phyloP scores from a whole-genome alignment of 2,797 vertebrate species.

The Steatocranus sp. region DNA sequence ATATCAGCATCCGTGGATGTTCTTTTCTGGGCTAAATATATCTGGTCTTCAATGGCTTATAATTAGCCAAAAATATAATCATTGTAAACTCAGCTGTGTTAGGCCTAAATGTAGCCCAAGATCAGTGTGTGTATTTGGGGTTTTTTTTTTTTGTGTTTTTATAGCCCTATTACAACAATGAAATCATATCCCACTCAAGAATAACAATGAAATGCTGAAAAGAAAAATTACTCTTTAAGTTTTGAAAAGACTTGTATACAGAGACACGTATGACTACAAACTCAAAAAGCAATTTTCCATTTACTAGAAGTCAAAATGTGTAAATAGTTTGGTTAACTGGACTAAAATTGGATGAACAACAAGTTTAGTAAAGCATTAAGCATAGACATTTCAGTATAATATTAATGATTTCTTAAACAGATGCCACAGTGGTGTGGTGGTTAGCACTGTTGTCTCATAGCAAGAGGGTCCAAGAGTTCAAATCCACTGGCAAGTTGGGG shows the following conservation, averaged over 20 bases:
- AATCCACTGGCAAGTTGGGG: not conserved
- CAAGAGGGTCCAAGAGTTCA: not conserved
- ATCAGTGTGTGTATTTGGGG: not conserved
- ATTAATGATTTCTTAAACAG: not conserved
- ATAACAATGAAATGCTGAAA: not conserved
- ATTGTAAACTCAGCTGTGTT: not conserved
- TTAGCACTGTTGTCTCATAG: not conserved
- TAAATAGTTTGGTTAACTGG: not conserved
- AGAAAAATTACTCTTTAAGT: not conserved
- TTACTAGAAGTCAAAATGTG: not conserved
- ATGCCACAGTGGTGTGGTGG: not conserved
- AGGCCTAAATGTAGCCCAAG: not conserved
- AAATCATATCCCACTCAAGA: not conserved
- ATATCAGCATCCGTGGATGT: fast-evolving
- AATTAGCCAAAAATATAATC: not conserved
- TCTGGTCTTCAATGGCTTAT: not conserved
- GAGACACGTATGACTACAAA: fast-evolving
- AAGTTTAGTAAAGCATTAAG: not conserved
- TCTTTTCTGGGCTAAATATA: not conserved
- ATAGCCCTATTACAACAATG: not conserved
- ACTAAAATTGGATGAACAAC: not conserved
- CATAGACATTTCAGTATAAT: not conserved
- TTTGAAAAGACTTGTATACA: not conserved
- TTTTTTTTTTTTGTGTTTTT: fast-evolving
- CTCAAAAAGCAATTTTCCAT: not conserved